Evolutionary conservation across 2,113 vertebrate genomes (phyloP), one percentile per base, ranked within the genome.

Genomic region (Phrynocephalus versicolor): DNA sequence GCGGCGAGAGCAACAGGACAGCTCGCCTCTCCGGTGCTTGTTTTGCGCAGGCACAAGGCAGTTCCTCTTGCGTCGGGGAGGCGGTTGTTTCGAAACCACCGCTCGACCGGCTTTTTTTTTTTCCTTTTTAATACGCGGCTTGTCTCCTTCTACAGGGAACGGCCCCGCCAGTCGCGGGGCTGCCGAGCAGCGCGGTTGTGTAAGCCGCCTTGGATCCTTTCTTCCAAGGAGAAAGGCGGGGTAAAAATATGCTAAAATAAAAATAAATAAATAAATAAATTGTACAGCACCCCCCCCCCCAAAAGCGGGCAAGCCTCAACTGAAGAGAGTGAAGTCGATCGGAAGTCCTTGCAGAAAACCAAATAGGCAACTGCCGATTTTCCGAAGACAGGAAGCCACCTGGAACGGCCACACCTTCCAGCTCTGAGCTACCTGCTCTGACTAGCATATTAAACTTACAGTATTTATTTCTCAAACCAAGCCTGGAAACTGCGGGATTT

Each of bases 101-200:
- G 89, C 92, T 90, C 89, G 89, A 90, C n/a, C n/a, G n/a, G n/a
- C n/a, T n/a, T n/a, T n/a, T n/a, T n/a, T n/a, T n/a, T n/a, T n/a
- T n/a, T n/a, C n/a, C 92, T 96, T 93, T 94, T 93, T 93, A 94
- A 92, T 84, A 88, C 84, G 89, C 91, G 89, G 89, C 92, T 94
- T 94, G 88, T 94, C 90, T 95, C 93, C 89, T 96, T 93, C 93
- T 95, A 92, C 93, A 92, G 92, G 94, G 90, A 95, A 94, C 95
- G 94, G 94, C 87, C 94, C 91, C 87, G 90, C 84, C 84, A 35
- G 79, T 93, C 94, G 95, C 91, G 87, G 90, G 93, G 94, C 90
- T 79, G 5, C 87, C 51, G 65, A 90, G 87, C 81, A 80, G 87
- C 84, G 93, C 88, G 93, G 92, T 94, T 96, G 94, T 88, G 88